phyloP scores from a whole-genome alignment of 2,888 invertebrate species.

The Griposia aprilina region DNA sequence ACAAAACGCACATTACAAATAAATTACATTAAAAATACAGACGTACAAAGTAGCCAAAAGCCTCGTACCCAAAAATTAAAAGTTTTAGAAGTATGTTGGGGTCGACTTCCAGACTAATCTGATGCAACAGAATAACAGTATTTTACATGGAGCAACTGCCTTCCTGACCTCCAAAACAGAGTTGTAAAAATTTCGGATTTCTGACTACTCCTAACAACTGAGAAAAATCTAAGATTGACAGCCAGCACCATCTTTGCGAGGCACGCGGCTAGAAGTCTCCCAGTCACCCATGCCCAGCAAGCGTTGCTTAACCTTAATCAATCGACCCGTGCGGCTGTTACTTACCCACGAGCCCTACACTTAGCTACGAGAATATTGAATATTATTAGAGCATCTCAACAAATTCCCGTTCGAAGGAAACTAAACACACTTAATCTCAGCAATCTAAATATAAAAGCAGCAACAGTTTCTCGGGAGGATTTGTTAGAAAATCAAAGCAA shows the following conservation, averaged over 20 bases:
- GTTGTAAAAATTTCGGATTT: background rate
- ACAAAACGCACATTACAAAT: too few relatives aligned
- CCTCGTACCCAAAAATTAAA: too few relatives aligned
- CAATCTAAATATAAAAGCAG: conserved; percentile 70
- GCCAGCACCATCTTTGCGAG: background rate
- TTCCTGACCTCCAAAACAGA: too few relatives aligned
- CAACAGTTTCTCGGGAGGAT: conserved; percentile 72
- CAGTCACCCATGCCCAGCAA: background rate
- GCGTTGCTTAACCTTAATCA: background rate
- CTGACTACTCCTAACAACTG: background rate
- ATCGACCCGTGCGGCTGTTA: background rate
- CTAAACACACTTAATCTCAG: conserved; percentile 64
- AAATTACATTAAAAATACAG: too few relatives aligned
- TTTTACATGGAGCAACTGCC: background rate
- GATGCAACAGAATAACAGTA: too few relatives aligned
- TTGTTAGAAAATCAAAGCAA: conserved; percentile 82
- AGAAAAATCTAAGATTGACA: background rate
- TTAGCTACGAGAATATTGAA: conserved; percentile 12
- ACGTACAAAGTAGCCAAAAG: too few relatives aligned
- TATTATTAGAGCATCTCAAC: conserved; percentile 36
- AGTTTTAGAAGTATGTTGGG: background rate
- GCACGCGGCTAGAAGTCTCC: background rate
- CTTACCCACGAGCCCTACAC: background rate
- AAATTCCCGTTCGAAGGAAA: conserved; percentile 48
- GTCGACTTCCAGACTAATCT: background rate